Base-by-base conservation (phyloP, 92 coral and sea anemone genomes). In the Siderastrea siderea region DNA sequence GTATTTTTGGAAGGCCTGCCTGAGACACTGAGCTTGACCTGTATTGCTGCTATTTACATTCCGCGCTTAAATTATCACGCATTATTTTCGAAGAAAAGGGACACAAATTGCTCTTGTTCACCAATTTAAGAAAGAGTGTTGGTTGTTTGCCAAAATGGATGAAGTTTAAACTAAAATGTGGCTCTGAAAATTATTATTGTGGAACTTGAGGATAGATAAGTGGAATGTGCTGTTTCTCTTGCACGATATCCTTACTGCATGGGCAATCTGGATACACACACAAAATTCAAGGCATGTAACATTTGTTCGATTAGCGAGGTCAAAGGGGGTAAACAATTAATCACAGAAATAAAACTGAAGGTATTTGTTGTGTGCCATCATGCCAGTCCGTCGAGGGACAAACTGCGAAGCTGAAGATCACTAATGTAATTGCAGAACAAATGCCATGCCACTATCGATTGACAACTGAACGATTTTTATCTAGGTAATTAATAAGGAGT, bases 371-470 rank as follows among this genome's bases (percentile, higher is more conserved):
- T 69, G 45, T 69, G 1, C 17, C 74, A 69, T 46, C 52, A 38
- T 26, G 11, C 10, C 45, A 67, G 71, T 67, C 13, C 71, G 11
- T 6, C 3, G 13, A 67, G 47, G 75, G 75, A 67, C 75, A 80
- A 80, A 68, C 65, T 65, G 66, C 84, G 15, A 43, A 67, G 49
- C 19, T 47, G 15, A 43, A 67, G 49, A 50, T 47, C 63, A 5
- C 84, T 6, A 80, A 82, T 82, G 71, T 54, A 46, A 81, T 81
- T 49, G 57, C 52, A 67, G 53, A 53, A 81, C 65, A 81, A 70
- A 69, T 71, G 67, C 69, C 86, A 45, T 82, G 48, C 57, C 57
- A 82, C 47, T 58, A 70, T 55, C 53, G 49, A 82, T 47, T 58
- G 81, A 26, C 38, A 26, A 26, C 38, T 26, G 47, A 14, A 16